Conservation (phyloP, 1,140 invertebrate genomes). For the Lordiphosa clarofinis region DNA sequence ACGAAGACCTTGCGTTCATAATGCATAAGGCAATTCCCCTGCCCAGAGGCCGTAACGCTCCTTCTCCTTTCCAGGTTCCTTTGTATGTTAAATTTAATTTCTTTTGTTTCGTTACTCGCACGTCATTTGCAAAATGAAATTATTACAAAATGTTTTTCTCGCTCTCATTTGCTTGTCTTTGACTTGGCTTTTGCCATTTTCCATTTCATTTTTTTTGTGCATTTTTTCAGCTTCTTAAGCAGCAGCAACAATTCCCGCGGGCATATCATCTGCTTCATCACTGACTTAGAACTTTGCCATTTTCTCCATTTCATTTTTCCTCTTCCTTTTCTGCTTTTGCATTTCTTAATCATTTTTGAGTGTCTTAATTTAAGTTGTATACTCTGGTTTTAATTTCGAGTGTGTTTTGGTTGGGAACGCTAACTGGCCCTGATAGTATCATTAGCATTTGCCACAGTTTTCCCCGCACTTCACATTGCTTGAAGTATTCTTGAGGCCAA, state of each 20-base stretch:
- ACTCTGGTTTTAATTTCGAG: slow-evolving; percentile 60
- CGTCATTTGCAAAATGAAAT: slow-evolving; percentile 79
- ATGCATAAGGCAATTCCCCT: slow-evolving; percentile 59
- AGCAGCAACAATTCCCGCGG: slow-evolving; percentile 63
- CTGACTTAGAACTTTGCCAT: slow-evolving; percentile 28
- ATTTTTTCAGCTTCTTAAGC: slow-evolving; percentile 41
- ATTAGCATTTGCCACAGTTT: slow-evolving; percentile 49
- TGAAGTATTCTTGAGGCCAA: slow-evolving; percentile 1
- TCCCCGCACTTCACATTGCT: background rate
- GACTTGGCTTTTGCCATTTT: slow-evolving; percentile 33
- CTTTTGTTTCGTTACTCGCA: slow-evolving; percentile 78
- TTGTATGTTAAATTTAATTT: slow-evolving; percentile 78
- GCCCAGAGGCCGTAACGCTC: slow-evolving; percentile 11
- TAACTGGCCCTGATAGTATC: slow-evolving; percentile 63
- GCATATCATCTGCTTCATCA: slow-evolving; percentile 76
- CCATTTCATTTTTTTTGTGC: slow-evolving; percentile 19
- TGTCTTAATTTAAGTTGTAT: slow-evolving; percentile 68
- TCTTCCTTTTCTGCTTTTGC: slow-evolving; percentile 38
- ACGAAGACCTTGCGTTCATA: slow-evolving; percentile 64
- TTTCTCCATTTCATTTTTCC: slow-evolving; percentile 46
- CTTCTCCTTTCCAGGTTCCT: slow-evolving; percentile 34
- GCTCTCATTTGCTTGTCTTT: slow-evolving; percentile 46
- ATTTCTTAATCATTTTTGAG: slow-evolving; percentile 76
- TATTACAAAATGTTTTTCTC: slow-evolving; percentile 72
- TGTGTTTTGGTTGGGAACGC: slow-evolving; percentile 23